Evolutionary conservation across 2,797 vertebrate genomes (phyloP).

Genomic region (Tokudaia muenninki): DNA sequence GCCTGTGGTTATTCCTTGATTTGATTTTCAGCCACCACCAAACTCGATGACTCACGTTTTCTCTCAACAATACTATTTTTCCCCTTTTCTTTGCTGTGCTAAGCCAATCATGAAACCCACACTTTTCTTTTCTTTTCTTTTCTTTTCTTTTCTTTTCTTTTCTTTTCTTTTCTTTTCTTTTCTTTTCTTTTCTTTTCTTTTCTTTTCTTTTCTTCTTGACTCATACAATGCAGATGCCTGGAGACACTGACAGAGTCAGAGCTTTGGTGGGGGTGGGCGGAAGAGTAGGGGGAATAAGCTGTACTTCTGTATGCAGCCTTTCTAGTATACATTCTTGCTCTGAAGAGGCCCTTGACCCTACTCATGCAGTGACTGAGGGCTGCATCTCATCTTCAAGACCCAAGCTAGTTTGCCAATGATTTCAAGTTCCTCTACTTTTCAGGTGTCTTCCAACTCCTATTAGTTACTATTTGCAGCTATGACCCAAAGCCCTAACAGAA

Average conservation of each 20-base stretch:
- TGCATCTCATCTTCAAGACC: background rate
- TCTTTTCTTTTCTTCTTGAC: background rate
- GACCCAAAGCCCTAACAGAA: background rate
- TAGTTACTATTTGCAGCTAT: background rate
- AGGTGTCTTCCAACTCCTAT: background rate
- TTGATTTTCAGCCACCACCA: slow-evolving; percentile 39
- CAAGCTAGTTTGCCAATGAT: background rate
- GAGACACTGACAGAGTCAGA: background rate
- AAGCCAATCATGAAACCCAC: background rate
- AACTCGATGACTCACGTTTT: background rate
- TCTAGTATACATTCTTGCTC: background rate
- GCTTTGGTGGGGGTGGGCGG: background rate
- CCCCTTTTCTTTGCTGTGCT: slow-evolving; percentile 10
- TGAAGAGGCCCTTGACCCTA: background rate
- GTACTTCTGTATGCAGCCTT: rapidly evolving
- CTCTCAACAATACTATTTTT: background rate
- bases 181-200: background rate
- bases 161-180: background rate
- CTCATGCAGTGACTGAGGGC: background rate
- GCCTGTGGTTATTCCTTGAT: background rate
- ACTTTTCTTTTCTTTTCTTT: background rate
- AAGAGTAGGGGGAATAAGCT: background rate
- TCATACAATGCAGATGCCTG: background rate
- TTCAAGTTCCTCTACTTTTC: background rate
- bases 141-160: background rate